Evolutionary conservation across 2,888 invertebrate genomes (phyloP).

Genomic region (Chrysodeixis includens): DNA sequence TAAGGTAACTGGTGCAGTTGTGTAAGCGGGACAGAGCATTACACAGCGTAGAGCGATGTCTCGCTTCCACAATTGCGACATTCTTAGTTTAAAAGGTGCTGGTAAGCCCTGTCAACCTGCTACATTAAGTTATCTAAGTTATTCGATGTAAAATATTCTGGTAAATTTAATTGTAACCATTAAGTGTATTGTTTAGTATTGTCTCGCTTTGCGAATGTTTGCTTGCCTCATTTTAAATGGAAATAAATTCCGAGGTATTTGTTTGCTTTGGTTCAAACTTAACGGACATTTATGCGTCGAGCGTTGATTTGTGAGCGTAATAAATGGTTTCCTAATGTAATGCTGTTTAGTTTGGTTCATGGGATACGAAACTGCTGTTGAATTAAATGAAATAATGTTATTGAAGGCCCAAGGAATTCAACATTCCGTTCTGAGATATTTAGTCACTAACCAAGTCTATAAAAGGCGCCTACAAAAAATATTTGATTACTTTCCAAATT

Average conservation of each 20-base stretch:
- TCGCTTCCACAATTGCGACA: no score
- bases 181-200: constrained; percentile 25
- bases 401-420: neutral
- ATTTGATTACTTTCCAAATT: neutral
- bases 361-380: constrained; percentile 18
- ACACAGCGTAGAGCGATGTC: no score
- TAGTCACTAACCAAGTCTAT: neutral
- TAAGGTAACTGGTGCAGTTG: no score
- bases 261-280: constrained; percentile 37
- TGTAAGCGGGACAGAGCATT: no score
- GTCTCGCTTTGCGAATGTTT: constrained; percentile 24
- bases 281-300: constrained; percentile 33
- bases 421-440: neutral
- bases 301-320: constrained; percentile 52
- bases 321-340: constrained; percentile 46
- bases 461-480: neutral
- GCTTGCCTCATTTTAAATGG: constrained; percentile 36
- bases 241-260: constrained; percentile 49
- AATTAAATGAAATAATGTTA: neutral
- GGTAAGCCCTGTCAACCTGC: constrained; percentile 11
- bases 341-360: constrained; percentile 36
- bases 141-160: constrained; percentile 16
- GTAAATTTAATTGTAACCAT: constrained; percentile 44
- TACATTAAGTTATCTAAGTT: constrained; percentile 30
- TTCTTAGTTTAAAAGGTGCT: no score